Percentiles rank a stretch among this genome's conserved stretches.
Evolutionary conservation across 2,113 vertebrate species (phyloP).

Genomic region (Panthera tigris): DNA sequence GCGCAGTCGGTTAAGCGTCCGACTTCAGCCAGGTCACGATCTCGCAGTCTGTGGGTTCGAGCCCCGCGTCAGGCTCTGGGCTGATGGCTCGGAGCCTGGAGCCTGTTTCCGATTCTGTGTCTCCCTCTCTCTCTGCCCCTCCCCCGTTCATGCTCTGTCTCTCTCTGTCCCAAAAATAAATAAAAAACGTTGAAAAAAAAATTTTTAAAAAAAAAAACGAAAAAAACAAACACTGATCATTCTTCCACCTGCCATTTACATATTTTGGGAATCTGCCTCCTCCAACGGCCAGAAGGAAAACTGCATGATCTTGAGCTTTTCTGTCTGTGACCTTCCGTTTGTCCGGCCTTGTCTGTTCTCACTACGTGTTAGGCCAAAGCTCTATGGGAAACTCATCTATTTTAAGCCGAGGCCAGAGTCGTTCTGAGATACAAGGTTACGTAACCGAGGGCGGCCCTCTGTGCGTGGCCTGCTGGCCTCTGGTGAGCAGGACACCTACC

Average conservation of each 20-base stretch:
- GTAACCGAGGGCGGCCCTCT: rapidly evolving
- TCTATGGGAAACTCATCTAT: rapidly evolving
- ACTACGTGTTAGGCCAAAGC: rapidly evolving
- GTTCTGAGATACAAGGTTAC: background rate
- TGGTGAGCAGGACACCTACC: rapidly evolving
- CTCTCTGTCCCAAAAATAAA: too few species aligned
- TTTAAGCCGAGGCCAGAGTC: background rate
- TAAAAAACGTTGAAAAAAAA: too few species aligned
- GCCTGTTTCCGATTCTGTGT: too few species aligned
- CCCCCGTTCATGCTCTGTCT: too few species aligned
- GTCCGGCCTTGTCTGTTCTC: background rate
- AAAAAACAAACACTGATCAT: background rate
- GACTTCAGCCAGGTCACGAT: too few species aligned
- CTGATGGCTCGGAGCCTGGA: too few species aligned
- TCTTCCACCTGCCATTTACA: background rate
- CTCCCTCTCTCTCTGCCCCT: too few species aligned
- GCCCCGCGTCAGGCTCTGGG: too few species aligned
- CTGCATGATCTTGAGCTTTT: too few species aligned
- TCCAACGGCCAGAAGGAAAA: background rate
- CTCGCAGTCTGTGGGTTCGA: too few species aligned
- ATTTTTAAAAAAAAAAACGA: too few species aligned
- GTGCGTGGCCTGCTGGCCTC: rapidly evolving
- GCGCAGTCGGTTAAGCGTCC: too few species aligned
- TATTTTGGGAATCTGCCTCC: background rate
- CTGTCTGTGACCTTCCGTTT: background rate